phyloP scores from a whole-genome alignment of 1,140 invertebrate species.

The Drosophila nebulosa region DNA sequence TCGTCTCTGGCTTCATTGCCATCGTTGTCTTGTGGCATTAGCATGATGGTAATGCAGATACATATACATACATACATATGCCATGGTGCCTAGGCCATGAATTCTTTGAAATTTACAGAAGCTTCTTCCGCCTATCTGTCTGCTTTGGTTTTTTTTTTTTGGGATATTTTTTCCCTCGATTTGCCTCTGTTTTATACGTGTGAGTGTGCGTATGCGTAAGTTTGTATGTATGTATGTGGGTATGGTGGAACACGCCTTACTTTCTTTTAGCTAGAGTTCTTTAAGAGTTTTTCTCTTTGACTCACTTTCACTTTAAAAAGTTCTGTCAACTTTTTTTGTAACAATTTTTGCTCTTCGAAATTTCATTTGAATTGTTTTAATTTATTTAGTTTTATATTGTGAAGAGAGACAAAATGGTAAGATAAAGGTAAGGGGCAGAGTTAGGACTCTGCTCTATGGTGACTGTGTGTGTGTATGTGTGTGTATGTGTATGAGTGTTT shows the following conservation, averaged over 20 bases:
- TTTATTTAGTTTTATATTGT: neutral
- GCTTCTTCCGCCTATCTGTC: conserved; percentile 24
- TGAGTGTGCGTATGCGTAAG: conserved; percentile 13
- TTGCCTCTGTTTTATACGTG: neutral
- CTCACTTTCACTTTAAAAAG: neutral
- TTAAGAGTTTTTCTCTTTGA: neutral
- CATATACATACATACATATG: no score
- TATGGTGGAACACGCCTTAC: conserved; percentile 57
- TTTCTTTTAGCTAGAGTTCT: conserved; percentile 26
- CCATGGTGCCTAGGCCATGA: conserved; percentile 35
- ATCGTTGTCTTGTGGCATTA: neutral
- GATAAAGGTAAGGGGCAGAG: neutral
- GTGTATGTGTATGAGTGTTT: conserved; percentile 6
- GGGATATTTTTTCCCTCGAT: conserved; percentile 8
- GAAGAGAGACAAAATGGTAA: neutral
- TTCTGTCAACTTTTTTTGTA: conserved; percentile 13
- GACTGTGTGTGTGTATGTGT: neutral
- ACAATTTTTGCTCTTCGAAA: neutral
- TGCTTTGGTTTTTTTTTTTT: neutral
- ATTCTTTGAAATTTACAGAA: conserved; percentile 39
- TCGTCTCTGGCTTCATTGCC: neutral
- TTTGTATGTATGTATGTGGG: conserved; percentile 13
- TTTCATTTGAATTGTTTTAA: neutral
- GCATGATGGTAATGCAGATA: conserved; percentile 63
- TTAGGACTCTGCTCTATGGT: neutral